Base-by-base conservation (phyloP, 2,888 invertebrate species). In the Melolontha melolontha region DNA sequence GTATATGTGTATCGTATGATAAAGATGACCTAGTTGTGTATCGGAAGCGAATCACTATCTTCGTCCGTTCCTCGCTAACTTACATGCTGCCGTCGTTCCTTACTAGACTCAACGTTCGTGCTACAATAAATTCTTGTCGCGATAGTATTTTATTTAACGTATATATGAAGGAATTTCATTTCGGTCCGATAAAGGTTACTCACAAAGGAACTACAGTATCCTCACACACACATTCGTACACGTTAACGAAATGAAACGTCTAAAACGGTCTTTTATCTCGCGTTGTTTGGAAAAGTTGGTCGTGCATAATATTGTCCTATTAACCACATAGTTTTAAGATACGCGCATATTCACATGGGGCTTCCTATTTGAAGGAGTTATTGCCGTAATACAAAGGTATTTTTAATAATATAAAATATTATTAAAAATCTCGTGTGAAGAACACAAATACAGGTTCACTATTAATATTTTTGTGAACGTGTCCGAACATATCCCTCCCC, bases 161-260 rank as follows among this genome's bases (percentile, higher is more conserved):
- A 47, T 34, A 41, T 17, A 55, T 55, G 14, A 55, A 40, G 41
- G 41, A 55, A 42, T 54, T 55, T 55, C 55, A 55, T 55, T 55
- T 41, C 55, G 14, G 2, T 5, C 11, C 55, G 55, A 55, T 55
- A 55, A 55, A 40, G 55, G 40, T 41, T 11, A 41, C 11, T 22
- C 34, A 55, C 41, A 55, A 55, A 55, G 17, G 55, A 51, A 6
- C 34, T 34, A 34, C 34, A 6, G 29, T 29, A 29, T 29, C 29
- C 6, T 5, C 34, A 6, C 34, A 10, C 6, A 16, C 17, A 2
- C 55, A 40, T 16, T 12, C 55, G 22, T 55, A 55, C 16, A 55
- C 41, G n/a, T 17, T 7, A 41, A 34, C 41, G 22, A 55, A 55
- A 55, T 55, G 55, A 17, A 55, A 17, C 55, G 41, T 17, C 55